Evolutionary conservation across 2,797 vertebrate species (phyloP), one percentile per base, ranked within the genome.

Genomic region (Anas bernieri): DNA sequence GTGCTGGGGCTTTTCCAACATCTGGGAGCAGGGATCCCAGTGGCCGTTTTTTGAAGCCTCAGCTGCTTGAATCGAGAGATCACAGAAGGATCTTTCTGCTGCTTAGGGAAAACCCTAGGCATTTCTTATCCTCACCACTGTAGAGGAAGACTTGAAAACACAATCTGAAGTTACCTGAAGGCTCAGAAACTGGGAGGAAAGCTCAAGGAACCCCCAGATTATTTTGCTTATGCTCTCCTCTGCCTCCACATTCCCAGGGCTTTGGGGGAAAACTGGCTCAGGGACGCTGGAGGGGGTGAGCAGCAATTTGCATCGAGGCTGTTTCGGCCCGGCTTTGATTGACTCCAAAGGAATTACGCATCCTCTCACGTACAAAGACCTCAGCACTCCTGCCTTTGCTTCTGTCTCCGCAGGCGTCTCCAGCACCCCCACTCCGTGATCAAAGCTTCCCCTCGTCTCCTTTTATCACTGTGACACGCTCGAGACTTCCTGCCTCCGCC

Each of bases 321-420:
- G 73, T 72, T 69, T 66, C 77, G 63, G 77, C 63, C 79, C 43
- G 79, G 9, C 21, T 92, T 94, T 94, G 92, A 88, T 76, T 94
- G 88, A 94, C 80, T 94, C 80, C 78, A 82, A 67, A 94, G 81
- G 81, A 90, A 88, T 95, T 81, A 45, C 31, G 39, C 83, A 59
- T 96, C 76, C 93, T 93, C 86, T 97, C 82, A 76, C 5, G 2
- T 88, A 87, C 83, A 86, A 86, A 96, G 85, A 69, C 62, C 52
- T 91, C 69, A 7, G 6, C 0, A 0, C 52, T 92, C 55, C 74
- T 94, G 85, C 66, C 59, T 91, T 92, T 93, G 69, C 94, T 92
- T 97, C 92, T 3, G 2, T 87, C 89, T 96, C 92, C 78, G 83
- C 89, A 88, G 82, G 89, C 84, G 81, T 88, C 84, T 93, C 82